These are phyloP conservation scores for Callorhinus ursinus DNA, from an alignment of 2,113 vertebrate species.

Conservation along the genomic window DNA sequence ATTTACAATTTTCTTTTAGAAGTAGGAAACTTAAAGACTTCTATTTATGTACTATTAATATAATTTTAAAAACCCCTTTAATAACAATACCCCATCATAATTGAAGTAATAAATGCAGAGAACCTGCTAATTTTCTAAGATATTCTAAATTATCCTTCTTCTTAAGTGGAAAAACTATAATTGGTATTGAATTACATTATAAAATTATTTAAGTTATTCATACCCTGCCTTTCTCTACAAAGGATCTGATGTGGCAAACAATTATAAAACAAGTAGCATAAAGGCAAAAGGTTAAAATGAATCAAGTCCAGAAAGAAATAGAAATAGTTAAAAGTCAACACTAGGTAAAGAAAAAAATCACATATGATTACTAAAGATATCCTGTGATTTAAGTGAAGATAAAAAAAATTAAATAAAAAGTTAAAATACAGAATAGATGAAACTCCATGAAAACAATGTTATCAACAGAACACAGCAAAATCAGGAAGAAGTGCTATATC, in stretches of 20 bases:
- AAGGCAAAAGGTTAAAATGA: conserved; percentile 38
- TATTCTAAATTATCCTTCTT: conserved; percentile 42
- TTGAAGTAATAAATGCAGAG: conserved; percentile 48
- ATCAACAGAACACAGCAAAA: background rate
- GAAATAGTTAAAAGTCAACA: conserved; percentile 44
- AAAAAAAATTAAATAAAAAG: conserved; percentile 12
- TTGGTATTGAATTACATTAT: conserved; percentile 49
- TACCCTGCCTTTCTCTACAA: background rate
- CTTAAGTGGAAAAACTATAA: conserved; percentile 22
- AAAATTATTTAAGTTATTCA: conserved; percentile 53
- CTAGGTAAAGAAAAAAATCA: background rate
- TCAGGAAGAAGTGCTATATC: background rate
- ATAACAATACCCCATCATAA: background rate
- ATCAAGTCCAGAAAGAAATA: background rate
- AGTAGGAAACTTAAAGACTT: conserved; percentile 8
- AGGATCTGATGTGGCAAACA: conserved; percentile 18
- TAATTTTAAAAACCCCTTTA: background rate
- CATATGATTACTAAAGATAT: background rate
- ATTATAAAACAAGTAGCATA: background rate
- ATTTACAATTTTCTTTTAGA: conserved; percentile 34
- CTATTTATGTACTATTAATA: background rate
- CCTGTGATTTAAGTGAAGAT: conserved; percentile 45
- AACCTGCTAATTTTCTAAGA: conserved; percentile 57
- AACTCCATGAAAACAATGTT: background rate
- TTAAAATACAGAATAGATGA: conserved; percentile 17